Percentiles rank a stretch among this genome's conserved stretches.
phyloP scores from a whole-genome alignment of 2,888 invertebrate genomes.

The Galerucella pusilla region DNA sequence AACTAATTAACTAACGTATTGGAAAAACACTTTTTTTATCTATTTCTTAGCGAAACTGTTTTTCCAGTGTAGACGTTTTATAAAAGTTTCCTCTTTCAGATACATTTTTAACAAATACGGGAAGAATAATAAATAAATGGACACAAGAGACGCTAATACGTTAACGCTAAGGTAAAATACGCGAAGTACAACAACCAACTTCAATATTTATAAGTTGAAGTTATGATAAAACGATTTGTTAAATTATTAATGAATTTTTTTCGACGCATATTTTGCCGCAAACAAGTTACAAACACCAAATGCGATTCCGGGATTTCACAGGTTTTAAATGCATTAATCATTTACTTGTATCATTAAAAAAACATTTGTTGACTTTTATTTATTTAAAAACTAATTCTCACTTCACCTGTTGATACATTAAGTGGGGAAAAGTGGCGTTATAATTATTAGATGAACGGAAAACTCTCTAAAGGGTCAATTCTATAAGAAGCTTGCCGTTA shows the following conservation, averaged over 20 bases:
- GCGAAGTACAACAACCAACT: conserved; percentile 51
- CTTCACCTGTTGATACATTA: conserved; percentile 53
- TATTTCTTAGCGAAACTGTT: neutral
- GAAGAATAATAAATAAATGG: neutral
- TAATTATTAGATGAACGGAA: no score
- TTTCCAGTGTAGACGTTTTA: neutral
- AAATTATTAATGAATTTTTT: conserved; percentile 67
- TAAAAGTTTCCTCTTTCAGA: neutral
- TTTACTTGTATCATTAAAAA: conserved; percentile 53
- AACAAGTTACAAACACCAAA: conserved; percentile 22
- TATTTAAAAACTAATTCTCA: conserved; percentile 51
- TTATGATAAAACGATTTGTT: conserved; percentile 64
- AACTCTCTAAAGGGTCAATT: no score
- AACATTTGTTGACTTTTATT: conserved; percentile 49
- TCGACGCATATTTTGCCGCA: conserved; percentile 60
- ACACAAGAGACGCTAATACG: conserved; percentile 44
- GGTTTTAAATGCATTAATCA: conserved; percentile 55
- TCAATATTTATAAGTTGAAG: conserved; percentile 64
- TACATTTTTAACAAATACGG: neutral
- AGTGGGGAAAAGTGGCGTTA: neutral
- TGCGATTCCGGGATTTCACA: conserved; percentile 37
- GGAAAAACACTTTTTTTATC: neutral
- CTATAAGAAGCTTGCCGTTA: no score
- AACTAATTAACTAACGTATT: no score
- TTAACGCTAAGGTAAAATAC: conserved; percentile 39